phyloP scores from a whole-genome alignment of 2,888 invertebrate species.

The Eledone cirrhosa region DNA sequence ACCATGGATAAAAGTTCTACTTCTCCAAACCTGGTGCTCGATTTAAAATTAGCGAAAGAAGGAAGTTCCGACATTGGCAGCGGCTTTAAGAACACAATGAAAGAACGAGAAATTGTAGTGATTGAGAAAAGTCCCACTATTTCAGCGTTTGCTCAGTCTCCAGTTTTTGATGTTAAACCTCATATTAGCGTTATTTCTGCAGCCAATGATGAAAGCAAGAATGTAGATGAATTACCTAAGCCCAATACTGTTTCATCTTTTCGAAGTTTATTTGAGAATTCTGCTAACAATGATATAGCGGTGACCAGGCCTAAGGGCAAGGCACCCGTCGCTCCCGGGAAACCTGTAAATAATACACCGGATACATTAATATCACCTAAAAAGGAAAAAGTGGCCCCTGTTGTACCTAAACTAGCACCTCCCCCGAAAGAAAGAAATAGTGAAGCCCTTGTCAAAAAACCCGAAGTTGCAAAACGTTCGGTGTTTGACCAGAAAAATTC shows the following conservation, averaged over 20 bases:
- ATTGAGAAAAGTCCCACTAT: not conserved
- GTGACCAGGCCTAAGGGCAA: not conserved
- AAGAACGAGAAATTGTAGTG: not conserved
- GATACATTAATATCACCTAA: conserved; percentile 3
- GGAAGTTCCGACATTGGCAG: not conserved
- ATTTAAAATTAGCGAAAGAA: not conserved
- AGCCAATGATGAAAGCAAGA: not conserved
- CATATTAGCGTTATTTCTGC: not conserved
- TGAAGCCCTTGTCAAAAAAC: conserved; percentile 7
- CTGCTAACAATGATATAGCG: conserved; percentile 8
- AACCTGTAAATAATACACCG: not conserved
- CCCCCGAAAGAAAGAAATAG: not conserved
- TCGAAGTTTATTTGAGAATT: conserved; percentile 25
- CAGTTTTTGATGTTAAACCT: not conserved
- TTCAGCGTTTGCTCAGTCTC: not conserved
- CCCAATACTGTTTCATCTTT: conserved; percentile 19
- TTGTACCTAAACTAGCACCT: not conserved
- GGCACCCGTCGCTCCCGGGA: not conserved
- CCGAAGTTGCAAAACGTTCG: conserved; percentile 15
- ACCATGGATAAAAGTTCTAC: conserved; percentile 20
- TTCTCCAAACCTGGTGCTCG: not conserved
- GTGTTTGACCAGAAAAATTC: not conserved
- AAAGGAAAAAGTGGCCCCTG: not conserved
- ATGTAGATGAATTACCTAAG: conserved; percentile 17
- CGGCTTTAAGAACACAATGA: too few species aligned